A percentile compares a stretch with the other conserved stretches of the same genome.
phyloP scores from a whole-genome alignment of 2,113 vertebrate species.

The Motacilla alba region DNA sequence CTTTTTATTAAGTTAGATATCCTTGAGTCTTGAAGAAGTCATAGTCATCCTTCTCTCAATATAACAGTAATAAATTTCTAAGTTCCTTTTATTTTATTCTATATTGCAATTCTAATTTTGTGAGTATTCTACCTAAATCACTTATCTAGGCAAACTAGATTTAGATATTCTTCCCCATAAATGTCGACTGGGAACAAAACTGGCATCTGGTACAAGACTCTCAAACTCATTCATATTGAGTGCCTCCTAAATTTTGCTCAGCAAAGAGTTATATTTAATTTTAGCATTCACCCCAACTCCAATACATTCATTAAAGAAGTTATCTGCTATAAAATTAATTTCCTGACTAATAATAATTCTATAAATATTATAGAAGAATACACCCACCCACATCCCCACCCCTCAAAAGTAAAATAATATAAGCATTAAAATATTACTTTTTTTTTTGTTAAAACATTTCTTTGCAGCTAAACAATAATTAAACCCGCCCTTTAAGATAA shows the following conservation, averaged over 20 bases:
- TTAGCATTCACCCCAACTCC: neutral
- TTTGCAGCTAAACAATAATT: neutral
- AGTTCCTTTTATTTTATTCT: neutral
- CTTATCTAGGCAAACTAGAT: neutral
- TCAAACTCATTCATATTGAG: neutral
- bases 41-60: neutral
- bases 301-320: neutral
- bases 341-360: neutral
- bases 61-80: neutral
- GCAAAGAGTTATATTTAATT: neutral
- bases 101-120: neutral
- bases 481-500: neutral
- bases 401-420: neutral
- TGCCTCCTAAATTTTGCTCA: neutral
- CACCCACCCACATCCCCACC: accelerated
- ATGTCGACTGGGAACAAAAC: neutral
- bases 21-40: neutral
- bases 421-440: neutral
- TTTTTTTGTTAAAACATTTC: neutral
- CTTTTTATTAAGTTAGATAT: neutral
- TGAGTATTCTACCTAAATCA: neutral
- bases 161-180: neutral
- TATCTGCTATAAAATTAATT: neutral
- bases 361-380: neutral
- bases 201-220: neutral